Percentiles rank a stretch among this genome's conserved stretches.
These are phyloP conservation scores for Clistopyga incitator DNA, from an alignment of 2,888 invertebrate genomes.

Conservation along the genomic window DNA sequence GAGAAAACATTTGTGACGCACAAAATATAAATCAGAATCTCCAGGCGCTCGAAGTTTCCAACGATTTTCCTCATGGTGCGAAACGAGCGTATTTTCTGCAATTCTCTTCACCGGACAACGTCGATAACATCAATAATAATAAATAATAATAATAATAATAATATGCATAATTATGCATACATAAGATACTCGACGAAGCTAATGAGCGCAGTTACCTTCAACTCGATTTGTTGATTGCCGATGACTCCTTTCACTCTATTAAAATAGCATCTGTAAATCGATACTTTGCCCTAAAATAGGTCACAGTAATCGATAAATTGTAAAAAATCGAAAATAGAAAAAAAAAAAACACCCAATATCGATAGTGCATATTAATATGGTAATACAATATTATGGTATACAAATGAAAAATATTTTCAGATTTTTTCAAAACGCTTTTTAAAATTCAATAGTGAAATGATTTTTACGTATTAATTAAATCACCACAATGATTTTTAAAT, in stretches of 20 bases:
- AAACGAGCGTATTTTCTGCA: neutral
- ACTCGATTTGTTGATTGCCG: constrained; percentile 10
- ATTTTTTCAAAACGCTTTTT: too few relatives aligned
- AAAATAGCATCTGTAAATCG: neutral
- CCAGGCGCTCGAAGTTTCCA: neutral
- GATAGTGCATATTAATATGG: neutral
- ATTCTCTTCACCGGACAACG: neutral
- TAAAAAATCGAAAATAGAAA: neutral
- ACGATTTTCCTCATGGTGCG: neutral
- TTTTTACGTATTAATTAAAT: too few relatives aligned
- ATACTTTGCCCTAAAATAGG: constrained; percentile 44
- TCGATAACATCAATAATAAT: neutral
- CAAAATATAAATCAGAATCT: neutral
- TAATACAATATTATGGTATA: neutral
- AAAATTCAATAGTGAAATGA: too few relatives aligned
- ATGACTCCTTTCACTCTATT: constrained; percentile 52
- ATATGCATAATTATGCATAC: constrained; percentile 26
- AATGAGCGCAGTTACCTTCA: constrained; percentile 50
- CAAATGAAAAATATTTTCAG: too few relatives aligned
- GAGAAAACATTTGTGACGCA: neutral
- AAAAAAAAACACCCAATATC: too few relatives aligned
- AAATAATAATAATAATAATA: constrained; percentile 12
- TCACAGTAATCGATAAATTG: constrained; percentile 40
- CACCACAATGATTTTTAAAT: too few relatives aligned
- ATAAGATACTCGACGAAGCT: constrained; percentile 21